phyloP scores from a whole-genome alignment of 2,888 invertebrate genomes.

The Pseudococcus jackbeardsleyi region DNA sequence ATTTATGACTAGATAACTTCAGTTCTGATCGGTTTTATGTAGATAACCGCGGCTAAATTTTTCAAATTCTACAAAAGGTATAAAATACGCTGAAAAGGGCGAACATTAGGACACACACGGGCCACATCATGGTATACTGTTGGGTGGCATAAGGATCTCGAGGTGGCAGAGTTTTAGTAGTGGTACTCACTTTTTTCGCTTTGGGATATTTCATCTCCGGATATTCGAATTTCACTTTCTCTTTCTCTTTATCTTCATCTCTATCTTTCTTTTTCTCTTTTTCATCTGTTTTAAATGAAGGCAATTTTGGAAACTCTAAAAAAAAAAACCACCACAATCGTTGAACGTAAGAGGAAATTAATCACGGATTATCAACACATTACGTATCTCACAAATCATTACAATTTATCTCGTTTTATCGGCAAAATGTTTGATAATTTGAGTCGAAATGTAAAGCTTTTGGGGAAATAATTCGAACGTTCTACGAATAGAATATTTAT shows the following conservation, averaged over 20 bases:
- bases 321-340: background rate
- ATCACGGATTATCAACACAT: slow-evolving; percentile 5
- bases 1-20: background rate
- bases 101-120: slow-evolving; percentile 49
- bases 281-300: background rate
- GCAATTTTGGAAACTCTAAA: slow-evolving; percentile 48
- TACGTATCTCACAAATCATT: background rate
- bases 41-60: background rate
- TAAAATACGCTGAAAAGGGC: slow-evolving; percentile 47
- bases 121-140: slow-evolving; percentile 59
- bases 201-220: slow-evolving; percentile 53
- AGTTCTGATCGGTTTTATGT: background rate
- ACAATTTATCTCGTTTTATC: background rate
- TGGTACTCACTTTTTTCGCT: slow-evolving; percentile 41
- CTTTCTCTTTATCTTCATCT: no score
- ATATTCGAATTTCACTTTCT: slow-evolving; percentile 45
- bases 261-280: background rate
- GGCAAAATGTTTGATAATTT: background rate
- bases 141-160: slow-evolving; percentile 60
- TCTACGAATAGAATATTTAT: slow-evolving; percentile 6
- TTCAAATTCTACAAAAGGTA: slow-evolving; percentile 49
- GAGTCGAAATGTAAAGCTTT: slow-evolving; percentile 19
- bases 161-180: background rate
- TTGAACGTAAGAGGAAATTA: background rate
- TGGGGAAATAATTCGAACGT: background rate